Base-by-base conservation (phyloP, 2,797 vertebrate genomes). In the Mus caroli region DNA sequence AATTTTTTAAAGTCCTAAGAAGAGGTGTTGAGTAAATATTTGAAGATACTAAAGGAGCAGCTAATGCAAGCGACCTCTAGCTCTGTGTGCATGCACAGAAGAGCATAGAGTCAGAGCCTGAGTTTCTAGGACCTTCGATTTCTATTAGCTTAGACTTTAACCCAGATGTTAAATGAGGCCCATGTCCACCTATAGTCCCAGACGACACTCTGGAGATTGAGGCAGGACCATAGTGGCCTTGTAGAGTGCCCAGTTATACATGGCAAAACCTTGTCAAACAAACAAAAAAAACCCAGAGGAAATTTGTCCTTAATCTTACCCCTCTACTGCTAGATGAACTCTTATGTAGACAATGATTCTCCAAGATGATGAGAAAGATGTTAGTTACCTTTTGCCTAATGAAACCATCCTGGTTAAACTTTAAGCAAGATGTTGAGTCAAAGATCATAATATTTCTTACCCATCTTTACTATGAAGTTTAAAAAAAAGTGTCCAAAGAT, bases 1-100 rank as follows among this genome's bases (percentile, higher is more conserved):
- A 62, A n/a, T 17, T 2, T 52, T 93, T 75, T 83, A 90, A 96
- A 92, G n/a, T 5, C 71, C 20, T 92, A 77, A 64, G 15, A 54
- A 20, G 50, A 77, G 14, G 28, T 86, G 56, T 73, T 95, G 20
- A 75, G 1, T 88, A 91, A 92, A 17, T 77, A 20, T 54, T 76
- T 88, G 62, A 89, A 31, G n/a, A 80, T 31, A 62, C 20, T 80
- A 34, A 58, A 73, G 50, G n/a, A 80, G 58, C n/a, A 46, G 11
- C 40, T 75, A 46, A 10, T 67, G 1, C 8, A 31, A n/a, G 3
- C 85, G 76, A 1, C 52, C 40, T 31, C 85, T 91, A 54, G n/a
- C 13, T 85, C 8, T 69, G 46, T 40, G 26, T 50, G 26, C 13
- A 13, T 19, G 26, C 37, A 37, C 9, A 67, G 78, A 90, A 31